These are phyloP conservation scores for Lamellibrachia satsuma DNA, from an alignment of 2,888 invertebrate species.

Conservation along the genomic window DNA sequence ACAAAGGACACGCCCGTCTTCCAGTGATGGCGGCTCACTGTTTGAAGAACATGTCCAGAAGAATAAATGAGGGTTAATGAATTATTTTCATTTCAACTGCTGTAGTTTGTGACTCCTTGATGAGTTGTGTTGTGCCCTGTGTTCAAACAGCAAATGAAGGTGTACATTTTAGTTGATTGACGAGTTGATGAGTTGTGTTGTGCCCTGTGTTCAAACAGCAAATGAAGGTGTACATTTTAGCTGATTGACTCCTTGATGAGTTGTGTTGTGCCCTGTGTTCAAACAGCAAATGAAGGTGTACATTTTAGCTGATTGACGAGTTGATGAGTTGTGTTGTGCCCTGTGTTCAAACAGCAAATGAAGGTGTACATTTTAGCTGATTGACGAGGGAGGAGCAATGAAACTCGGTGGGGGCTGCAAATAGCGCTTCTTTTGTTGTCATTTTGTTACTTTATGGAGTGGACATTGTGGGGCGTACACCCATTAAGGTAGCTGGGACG, in stretches of 20 bases:
- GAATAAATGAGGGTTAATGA: background rate
- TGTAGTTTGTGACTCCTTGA: background rate
- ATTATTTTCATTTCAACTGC: background rate
- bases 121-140: background rate
- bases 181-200: background rate
- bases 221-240: background rate
- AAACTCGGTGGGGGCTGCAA: background rate
- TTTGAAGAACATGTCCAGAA: background rate
- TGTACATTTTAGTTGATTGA: background rate
- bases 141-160: background rate
- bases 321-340: background rate
- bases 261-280: background rate
- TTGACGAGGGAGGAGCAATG: background rate
- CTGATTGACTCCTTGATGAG: background rate
- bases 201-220: background rate
- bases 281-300: background rate
- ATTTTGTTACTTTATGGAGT: background rate
- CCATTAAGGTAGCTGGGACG: background rate
- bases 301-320: slow-evolving; percentile 17
- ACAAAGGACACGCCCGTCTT: background rate
- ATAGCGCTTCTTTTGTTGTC: background rate
- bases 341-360: background rate
- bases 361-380: background rate
- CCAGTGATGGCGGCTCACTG: background rate
- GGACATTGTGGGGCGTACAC: background rate